Conservation (phyloP, 2,888 invertebrate genomes). For the Camptogramma bilineatum region DNA sequence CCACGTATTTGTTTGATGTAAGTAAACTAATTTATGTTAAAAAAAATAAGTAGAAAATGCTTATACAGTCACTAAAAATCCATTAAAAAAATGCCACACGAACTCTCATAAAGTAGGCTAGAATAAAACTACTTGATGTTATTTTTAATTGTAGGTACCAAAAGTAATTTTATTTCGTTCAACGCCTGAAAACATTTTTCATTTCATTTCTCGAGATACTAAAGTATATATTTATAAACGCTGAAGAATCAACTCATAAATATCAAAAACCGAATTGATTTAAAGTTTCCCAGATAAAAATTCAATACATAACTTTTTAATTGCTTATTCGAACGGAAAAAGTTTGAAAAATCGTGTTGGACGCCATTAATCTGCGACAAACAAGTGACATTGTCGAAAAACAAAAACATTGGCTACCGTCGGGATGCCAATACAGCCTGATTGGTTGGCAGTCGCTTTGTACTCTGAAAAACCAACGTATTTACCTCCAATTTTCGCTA, state of each 20-base stretch:
- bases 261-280: conserved; percentile 27
- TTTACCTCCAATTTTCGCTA: background rate
- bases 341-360: conserved; percentile 39
- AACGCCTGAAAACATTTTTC: background rate
- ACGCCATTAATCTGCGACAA: conserved; percentile 40
- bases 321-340: conserved; percentile 34
- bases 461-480: conserved; percentile 38
- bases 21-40: no score
- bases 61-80: no score
- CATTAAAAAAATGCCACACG: no score
- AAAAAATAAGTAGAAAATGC: no score
- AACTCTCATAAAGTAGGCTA: no score
- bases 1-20: no score
- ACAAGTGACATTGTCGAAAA: conserved; percentile 42
- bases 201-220: background rate
- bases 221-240: no score
- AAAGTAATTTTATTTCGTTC: background rate
- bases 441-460: conserved; percentile 51
- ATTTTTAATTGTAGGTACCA: no score
- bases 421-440: conserved; percentile 49
- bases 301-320: conserved; percentile 44
- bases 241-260: conserved; percentile 16
- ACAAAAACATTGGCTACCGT: conserved; percentile 41
- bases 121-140: no score
- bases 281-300: conserved; percentile 33